phyloP scores from a whole-genome alignment of 2,113 vertebrate genomes.

The Microcebus griseorufus region DNA sequence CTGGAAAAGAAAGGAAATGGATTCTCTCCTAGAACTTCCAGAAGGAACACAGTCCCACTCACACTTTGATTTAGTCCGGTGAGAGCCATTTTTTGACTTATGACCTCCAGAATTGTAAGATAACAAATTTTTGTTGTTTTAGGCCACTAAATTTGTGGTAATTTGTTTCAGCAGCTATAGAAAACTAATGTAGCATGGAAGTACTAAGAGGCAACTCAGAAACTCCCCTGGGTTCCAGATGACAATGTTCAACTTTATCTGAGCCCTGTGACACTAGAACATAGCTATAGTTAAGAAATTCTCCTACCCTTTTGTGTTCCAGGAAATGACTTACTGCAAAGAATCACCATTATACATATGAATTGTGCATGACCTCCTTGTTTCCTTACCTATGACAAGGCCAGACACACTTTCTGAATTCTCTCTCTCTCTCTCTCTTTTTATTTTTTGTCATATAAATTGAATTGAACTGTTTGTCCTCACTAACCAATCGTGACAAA shows the following conservation, averaged over 20 bases:
- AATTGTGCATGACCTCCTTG: not conserved
- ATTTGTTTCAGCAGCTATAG: not conserved
- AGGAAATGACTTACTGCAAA: not conserved
- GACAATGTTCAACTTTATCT: not conserved
- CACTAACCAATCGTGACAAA: not conserved
- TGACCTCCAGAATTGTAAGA: not conserved
- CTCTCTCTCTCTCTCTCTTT: no score
- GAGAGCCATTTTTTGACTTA: not conserved
- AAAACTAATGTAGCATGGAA: not conserved
- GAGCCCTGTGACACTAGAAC: not conserved
- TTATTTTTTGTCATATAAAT: not conserved
- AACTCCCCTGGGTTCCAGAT: not conserved
- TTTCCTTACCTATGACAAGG: not conserved
- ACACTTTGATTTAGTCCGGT: not conserved
- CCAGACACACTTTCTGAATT: not conserved
- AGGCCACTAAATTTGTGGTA: not conserved
- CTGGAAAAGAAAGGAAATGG: not conserved
- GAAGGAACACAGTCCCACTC: not conserved
- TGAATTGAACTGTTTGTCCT: not conserved
- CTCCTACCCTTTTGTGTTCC: not conserved
- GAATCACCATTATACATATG: not conserved
- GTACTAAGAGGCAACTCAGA: not conserved
- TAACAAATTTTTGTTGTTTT: not conserved
- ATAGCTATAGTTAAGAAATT: not conserved
- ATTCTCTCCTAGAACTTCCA: not conserved